Percentiles rank a stretch among this genome's conserved stretches.
Evolutionary conservation across 1,140 invertebrate genomes (phyloP).

Genomic region (Bombus soroeensis): DNA sequence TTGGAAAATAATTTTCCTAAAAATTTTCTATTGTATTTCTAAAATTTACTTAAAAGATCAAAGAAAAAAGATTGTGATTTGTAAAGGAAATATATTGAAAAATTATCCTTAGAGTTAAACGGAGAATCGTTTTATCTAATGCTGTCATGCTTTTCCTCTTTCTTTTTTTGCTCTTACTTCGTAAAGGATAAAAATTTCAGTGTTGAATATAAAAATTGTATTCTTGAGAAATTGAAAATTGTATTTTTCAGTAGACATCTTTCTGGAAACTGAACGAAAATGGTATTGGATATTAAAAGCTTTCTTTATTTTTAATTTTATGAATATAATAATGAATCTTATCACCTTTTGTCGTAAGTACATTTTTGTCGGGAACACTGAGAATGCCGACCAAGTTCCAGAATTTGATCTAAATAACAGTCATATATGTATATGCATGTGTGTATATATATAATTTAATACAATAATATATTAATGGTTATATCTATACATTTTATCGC

Average conservation of each 20-base stretch:
- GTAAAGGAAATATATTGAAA: not conserved
- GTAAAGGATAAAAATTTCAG: not conserved
- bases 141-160: not conserved
- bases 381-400: conserved; percentile 34
- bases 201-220: not conserved
- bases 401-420: conserved; percentile 40
- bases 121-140: not conserved
- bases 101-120: not conserved
- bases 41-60: not conserved
- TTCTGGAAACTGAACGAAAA: not conserved
- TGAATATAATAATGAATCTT: conserved; percentile 70
- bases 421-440: not conserved
- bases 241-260: no score
- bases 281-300: conserved; percentile 68
- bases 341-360: conserved; percentile 66
- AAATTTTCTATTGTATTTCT: not conserved
- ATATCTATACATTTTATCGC: not conserved
- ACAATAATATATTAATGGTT: conserved; percentile 9
- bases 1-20: not conserved
- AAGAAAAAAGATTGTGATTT: not conserved
- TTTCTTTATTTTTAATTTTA: conserved; percentile 69
- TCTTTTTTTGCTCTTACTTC: no score
- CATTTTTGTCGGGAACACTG: conserved; percentile 54
- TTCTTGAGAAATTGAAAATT: not conserved
- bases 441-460: not conserved